phyloP scores from a whole-genome alignment of 2,797 vertebrate genomes.

The Protonibea diacanthus region DNA sequence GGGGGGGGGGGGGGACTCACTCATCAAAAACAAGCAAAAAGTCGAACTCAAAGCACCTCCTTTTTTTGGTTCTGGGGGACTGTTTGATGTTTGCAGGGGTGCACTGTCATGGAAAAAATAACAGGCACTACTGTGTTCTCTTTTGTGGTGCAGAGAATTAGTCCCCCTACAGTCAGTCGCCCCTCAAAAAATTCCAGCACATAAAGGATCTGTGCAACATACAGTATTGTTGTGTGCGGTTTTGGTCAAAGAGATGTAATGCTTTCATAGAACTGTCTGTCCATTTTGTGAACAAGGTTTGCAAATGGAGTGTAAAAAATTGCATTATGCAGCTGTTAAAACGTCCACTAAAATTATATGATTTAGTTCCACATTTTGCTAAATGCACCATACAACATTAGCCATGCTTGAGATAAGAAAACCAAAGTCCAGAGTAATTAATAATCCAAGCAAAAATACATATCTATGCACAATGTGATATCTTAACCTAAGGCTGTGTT shows the following conservation, averaged over 20 bases:
- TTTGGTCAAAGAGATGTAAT: not conserved
- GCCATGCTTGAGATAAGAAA: not conserved
- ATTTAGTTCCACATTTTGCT: not conserved
- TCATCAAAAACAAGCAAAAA: slow-evolving; percentile 67
- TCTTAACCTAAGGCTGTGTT: not conserved
- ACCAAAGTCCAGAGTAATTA: not conserved
- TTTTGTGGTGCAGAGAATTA: slow-evolving; percentile 30
- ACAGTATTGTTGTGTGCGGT: not conserved
- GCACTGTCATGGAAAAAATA: slow-evolving; percentile 43
- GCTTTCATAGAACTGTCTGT: not conserved
- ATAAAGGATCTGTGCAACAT: slow-evolving; percentile 1
- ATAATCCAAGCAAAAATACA: slow-evolving; percentile 3
- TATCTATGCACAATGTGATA: not conserved
- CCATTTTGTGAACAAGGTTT: not conserved
- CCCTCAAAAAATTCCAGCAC: not conserved
- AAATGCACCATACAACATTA: not conserved
- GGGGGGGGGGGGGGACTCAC: slow-evolving; percentile 11
- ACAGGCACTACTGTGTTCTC: slow-evolving; percentile 19
- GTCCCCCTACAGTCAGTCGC: not conserved
- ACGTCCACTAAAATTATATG: not conserved
- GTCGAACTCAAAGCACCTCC: slow-evolving; percentile 52
- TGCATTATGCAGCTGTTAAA: not conserved
- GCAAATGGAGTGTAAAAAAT: not conserved
- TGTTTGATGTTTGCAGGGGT: slow-evolving; percentile 62
- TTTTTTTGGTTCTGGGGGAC: slow-evolving; percentile 32